phyloP scores from a whole-genome alignment of 2,113 vertebrate species.

The Phylloscopus trochilus region DNA sequence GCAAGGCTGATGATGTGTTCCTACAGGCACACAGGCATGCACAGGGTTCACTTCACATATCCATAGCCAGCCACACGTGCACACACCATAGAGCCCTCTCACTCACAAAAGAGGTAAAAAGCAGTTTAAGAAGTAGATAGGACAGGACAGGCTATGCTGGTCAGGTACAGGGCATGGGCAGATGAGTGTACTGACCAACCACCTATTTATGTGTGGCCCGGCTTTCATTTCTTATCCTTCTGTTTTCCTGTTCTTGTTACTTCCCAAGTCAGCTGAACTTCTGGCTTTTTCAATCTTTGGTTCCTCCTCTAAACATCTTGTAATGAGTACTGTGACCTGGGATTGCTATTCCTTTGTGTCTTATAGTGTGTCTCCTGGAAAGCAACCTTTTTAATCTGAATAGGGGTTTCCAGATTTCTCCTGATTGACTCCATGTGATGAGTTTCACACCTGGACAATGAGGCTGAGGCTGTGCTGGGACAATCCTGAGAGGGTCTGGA shows the following conservation, averaged over 20 bases:
- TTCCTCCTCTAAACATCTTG: background rate
- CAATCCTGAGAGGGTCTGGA: background rate
- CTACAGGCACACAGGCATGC: rapidly evolving
- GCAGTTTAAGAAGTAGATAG: background rate
- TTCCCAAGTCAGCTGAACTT: background rate
- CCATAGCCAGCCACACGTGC: background rate
- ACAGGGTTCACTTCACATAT: rapidly evolving
- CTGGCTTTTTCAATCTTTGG: background rate
- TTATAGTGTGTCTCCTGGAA: background rate
- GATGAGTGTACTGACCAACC: background rate
- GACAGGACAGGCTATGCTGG: background rate
- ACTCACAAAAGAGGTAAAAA: background rate
- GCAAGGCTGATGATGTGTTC: background rate
- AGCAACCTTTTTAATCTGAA: background rate
- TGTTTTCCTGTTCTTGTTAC: background rate
- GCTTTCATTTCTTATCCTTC: background rate
- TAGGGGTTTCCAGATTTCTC: background rate
- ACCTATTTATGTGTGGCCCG: background rate
- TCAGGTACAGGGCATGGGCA: background rate
- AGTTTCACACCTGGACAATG: background rate
- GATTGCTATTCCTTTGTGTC: background rate
- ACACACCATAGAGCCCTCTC: background rate
- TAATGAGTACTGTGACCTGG: background rate
- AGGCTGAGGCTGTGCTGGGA: background rate
- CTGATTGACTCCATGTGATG: background rate